phyloP scores from a whole-genome alignment of 2,797 vertebrate genomes.

The Pseudomugil gertrudae region DNA sequence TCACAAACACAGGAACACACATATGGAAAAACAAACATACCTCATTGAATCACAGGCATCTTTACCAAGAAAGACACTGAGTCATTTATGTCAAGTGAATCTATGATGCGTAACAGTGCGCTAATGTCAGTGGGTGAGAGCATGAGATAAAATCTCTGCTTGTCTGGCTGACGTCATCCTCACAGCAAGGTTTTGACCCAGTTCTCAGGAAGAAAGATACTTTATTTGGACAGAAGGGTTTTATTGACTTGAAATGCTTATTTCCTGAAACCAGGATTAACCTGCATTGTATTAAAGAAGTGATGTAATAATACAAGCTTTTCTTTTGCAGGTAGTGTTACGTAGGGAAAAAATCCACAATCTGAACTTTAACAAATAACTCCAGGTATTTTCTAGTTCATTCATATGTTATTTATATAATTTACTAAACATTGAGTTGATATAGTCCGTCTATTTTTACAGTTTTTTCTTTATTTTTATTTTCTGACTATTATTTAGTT shows the following conservation, averaged over 20 bases:
- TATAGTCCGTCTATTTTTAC: too few species aligned
- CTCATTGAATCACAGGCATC: constrained; percentile 1
- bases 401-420: background rate
- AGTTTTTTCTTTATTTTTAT: too few species aligned
- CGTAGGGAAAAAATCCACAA: too few species aligned
- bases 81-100: constrained; percentile 16
- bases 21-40: background rate
- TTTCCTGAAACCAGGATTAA: constrained; percentile 49
- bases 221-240: constrained; percentile 55
- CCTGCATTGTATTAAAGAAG: constrained; percentile 22
- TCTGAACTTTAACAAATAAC: background rate
- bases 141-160: constrained; percentile 15
- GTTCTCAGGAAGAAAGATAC: constrained; percentile 46
- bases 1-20: background rate
- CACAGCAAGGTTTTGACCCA: constrained; percentile 27
- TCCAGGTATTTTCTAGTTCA: background rate
- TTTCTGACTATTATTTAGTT: background rate
- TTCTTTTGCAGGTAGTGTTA: constrained; percentile 46
- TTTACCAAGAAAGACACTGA: constrained; percentile 10
- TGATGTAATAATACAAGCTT: constrained; percentile 32
- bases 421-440: background rate
- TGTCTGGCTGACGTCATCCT: constrained; percentile 23
- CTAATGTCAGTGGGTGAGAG: constrained; percentile 12
- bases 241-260: constrained; percentile 63
- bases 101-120: background rate